Conservation (phyloP, 2,113 vertebrate genomes). For the Centropristis striata region DNA sequence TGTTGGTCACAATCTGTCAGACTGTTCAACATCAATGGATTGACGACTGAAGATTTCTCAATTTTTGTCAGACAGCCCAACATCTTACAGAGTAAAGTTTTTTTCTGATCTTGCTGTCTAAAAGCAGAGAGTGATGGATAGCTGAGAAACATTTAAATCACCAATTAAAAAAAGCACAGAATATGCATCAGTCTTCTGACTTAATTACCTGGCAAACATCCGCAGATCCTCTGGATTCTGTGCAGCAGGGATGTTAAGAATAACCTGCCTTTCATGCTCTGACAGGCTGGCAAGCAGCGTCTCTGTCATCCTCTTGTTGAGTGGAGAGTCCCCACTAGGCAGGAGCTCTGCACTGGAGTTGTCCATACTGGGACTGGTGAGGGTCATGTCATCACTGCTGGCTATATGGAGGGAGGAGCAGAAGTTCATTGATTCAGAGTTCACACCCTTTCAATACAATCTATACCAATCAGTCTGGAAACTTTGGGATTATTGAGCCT, state of each 20-base stretch:
- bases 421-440: not conserved
- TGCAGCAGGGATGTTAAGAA: slow-evolving; percentile 93
- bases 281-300: slow-evolving; percentile 94
- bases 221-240: slow-evolving; percentile 97
- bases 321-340: slow-evolving; percentile 93
- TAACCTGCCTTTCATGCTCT: slow-evolving; percentile 93
- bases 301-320: slow-evolving; percentile 96
- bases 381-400: slow-evolving; percentile 98
- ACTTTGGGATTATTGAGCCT: no score
- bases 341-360: slow-evolving; percentile 97
- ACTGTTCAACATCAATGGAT: not conserved
- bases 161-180: not conserved
- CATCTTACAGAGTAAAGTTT: not conserved
- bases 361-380: slow-evolving; percentile 99
- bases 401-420: slow-evolving; percentile 79
- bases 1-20: not conserved
- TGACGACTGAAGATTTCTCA: not conserved
- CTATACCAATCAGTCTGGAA: no score
- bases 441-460: no score
- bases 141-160: not conserved
- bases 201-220: slow-evolving; percentile 94
- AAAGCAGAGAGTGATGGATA: not conserved
- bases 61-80: not conserved
- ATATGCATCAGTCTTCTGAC: not conserved
- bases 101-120: not conserved